phyloP scores from a whole-genome alignment of 2,113 vertebrate genomes.

The Mormyrus lacerda region DNA sequence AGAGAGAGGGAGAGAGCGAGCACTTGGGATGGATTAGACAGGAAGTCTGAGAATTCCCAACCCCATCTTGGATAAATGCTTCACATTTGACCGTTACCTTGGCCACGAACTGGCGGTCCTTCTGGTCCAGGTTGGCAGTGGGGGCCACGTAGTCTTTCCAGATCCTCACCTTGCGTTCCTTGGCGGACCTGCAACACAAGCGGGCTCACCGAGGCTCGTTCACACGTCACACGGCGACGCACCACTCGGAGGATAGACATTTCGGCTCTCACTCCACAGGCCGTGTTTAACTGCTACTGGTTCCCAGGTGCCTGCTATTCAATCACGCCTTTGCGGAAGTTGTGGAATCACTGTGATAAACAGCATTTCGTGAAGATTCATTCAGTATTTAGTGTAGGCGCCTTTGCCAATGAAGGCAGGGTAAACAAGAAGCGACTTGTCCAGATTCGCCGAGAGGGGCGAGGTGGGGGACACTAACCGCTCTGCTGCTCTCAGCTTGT shows the following conservation, averaged over 20 bases:
- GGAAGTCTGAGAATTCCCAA: background rate
- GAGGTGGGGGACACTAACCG: conserved; percentile 53
- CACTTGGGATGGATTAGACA: background rate
- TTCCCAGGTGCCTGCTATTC: background rate
- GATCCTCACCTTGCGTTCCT: conserved; percentile 87
- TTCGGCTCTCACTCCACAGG: background rate
- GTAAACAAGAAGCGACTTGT: background rate
- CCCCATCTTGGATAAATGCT: background rate
- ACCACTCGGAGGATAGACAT: background rate
- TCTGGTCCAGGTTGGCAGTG: conserved; percentile 92
- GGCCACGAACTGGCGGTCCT: conserved; percentile 94
- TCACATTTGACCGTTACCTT: conserved; percentile 70
- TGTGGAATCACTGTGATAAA: background rate
- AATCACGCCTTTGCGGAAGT: background rate
- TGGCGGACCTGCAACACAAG: conserved; percentile 70
- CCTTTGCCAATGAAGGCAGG: background rate
- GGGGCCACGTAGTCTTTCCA: conserved; percentile 97
- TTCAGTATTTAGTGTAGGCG: background rate
- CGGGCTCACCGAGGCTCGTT: background rate
- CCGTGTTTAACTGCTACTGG: background rate
- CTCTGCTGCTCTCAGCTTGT: conserved; percentile 86
- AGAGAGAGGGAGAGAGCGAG: too few species aligned
- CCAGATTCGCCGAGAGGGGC: background rate
- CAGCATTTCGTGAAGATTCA: background rate
- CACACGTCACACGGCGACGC: background rate